These are phyloP conservation scores for Pangasianodon hypophthalmus DNA, from an alignment of 2,113 vertebrate genomes.

Conservation along the genomic window DNA sequence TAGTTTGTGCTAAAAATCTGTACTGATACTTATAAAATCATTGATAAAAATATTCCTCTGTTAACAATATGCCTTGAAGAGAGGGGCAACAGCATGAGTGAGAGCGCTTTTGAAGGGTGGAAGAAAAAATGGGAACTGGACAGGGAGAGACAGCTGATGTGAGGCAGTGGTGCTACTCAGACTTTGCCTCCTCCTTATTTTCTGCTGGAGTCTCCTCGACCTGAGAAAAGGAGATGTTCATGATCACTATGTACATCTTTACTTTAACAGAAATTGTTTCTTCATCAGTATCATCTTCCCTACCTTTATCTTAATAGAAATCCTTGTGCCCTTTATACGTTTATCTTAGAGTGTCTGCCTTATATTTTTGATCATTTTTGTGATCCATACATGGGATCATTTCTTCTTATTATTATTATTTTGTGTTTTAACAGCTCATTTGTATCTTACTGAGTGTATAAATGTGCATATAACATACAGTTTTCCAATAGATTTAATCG, in stretches of 20 bases:
- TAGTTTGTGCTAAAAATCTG: conserved; percentile 84
- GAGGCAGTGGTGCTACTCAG: conserved; percentile 79
- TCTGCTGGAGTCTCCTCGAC: conserved; percentile 74
- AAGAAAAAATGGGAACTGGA: conserved; percentile 6
- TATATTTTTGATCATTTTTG: neutral
- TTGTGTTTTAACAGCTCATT: neutral
- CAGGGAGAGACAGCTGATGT: conserved; percentile 42
- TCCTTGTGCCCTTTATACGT: neutral
- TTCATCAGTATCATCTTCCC: neutral
- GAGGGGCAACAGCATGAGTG: conserved; percentile 75
- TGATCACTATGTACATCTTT: neutral
- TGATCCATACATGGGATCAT: neutral
- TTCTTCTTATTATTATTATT: neutral
- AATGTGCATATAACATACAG: neutral
- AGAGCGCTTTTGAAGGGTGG: conserved; percentile 61
- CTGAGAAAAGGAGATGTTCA: conserved; percentile 53
- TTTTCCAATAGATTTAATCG: neutral
- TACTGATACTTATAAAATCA: conserved; percentile 85
- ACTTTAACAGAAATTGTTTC: neutral
- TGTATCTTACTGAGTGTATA: neutral
- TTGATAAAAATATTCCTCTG: conserved; percentile 86
- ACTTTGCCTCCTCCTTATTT: conserved; percentile 77
- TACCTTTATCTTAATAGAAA: neutral
- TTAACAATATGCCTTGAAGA: conserved; percentile 80
- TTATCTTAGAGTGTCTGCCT: neutral